Evolutionary conservation across 2,888 invertebrate genomes (phyloP).

Genomic region (Tyria jacobaeae): DNA sequence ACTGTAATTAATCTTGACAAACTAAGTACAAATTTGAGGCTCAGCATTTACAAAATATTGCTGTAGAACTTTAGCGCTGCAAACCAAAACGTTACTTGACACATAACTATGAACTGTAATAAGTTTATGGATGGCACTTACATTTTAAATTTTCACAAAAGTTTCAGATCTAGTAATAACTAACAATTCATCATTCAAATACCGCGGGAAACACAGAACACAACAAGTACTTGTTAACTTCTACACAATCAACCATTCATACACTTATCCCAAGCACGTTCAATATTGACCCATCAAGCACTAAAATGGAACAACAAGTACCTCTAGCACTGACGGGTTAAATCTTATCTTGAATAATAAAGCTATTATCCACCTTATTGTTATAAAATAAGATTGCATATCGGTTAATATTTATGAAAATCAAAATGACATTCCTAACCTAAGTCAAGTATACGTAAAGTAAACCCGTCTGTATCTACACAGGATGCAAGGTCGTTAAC

Average conservation of each 20-base stretch:
- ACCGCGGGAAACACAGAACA: slow-evolving; percentile 7
- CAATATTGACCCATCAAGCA: slow-evolving; percentile 44
- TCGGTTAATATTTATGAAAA: slow-evolving; percentile 29
- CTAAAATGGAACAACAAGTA: slow-evolving; percentile 45
- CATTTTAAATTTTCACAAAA: not conserved
- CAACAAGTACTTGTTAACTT: slow-evolving; percentile 17
- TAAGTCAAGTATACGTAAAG: slow-evolving; percentile 62
- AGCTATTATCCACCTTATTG: slow-evolving; percentile 2
- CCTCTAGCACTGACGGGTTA: slow-evolving; percentile 45
- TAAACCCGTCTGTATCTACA: slow-evolving; percentile 68
- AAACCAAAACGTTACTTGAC: not conserved
- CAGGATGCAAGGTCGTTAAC: slow-evolving; percentile 69
- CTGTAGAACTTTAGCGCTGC: not conserved
- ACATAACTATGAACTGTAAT: not conserved
- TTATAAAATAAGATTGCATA: slow-evolving; percentile 9
- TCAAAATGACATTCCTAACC: slow-evolving; percentile 58
- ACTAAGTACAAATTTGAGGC: not conserved
- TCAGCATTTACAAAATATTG: not conserved
- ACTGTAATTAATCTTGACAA: not conserved
- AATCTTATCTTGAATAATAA: slow-evolving; percentile 19
- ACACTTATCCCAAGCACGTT: slow-evolving; percentile 32
- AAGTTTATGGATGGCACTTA: not conserved
- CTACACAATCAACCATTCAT: slow-evolving; percentile 41
- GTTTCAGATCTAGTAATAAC: not conserved
- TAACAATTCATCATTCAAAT: not conserved